A percentile compares a stretch with the other conserved stretches of the same genome.
Evolutionary conservation across 2,113 vertebrate genomes (phyloP).

Genomic region (Rhea americana): DNA sequence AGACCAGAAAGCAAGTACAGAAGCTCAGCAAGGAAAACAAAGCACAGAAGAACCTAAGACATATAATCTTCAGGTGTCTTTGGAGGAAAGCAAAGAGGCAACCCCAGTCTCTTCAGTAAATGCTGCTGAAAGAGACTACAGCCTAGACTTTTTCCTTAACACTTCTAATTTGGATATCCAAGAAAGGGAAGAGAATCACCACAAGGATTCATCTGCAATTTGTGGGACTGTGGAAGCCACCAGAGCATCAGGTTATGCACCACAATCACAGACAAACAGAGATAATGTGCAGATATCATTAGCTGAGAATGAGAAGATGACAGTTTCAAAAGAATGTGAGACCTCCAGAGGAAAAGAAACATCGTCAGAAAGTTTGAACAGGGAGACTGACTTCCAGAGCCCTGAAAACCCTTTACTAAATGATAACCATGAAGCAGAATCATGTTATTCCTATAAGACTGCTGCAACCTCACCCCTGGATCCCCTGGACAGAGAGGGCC

Average conservation of each 20-base stretch:
- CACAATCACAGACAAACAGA: background rate
- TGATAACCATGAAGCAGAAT: constrained; percentile 69
- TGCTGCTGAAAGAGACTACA: background rate
- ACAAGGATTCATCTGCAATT: background rate
- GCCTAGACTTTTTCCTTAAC: background rate
- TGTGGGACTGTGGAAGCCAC: background rate
- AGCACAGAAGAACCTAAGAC: background rate
- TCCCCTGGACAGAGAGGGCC: constrained; percentile 42
- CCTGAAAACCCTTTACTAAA: constrained; percentile 39
- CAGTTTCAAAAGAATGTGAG: background rate
- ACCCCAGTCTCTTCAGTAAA: background rate
- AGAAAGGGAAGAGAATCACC: background rate
- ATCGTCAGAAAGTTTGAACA: constrained; percentile 1
- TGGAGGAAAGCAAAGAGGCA: background rate
- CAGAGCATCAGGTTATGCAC: background rate
- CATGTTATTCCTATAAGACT: constrained; percentile 75
- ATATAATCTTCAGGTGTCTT: background rate
- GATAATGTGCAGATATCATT: constrained; percentile 2
- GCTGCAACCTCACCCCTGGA: constrained; percentile 64
- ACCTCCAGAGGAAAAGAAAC: background rate
- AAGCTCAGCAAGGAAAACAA: background rate
- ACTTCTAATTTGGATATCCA: background rate
- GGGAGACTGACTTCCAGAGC: background rate
- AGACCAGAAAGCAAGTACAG: background rate
- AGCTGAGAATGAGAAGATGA: background rate